phyloP scores from a whole-genome alignment of 37 sponge, comb jelly and placozoan genomes.

The Tethya wilhelma region DNA sequence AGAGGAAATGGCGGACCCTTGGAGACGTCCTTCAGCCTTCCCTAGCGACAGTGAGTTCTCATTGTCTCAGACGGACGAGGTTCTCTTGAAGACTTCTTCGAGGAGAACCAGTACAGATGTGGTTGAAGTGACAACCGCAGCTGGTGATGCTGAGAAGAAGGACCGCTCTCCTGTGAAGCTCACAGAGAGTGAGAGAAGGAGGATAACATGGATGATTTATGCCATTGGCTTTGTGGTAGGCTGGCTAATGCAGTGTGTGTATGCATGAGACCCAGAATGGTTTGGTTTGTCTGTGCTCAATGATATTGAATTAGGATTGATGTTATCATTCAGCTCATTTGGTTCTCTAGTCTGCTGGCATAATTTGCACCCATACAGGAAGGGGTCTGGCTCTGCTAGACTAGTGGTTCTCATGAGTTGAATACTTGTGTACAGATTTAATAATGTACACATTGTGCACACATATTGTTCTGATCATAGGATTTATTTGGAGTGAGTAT shows the following conservation, averaged over 20 bases:
- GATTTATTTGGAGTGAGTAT: conserved; percentile 65
- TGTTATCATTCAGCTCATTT: no score
- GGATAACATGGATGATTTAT: neutral
- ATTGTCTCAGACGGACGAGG: neutral
- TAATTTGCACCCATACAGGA: no score
- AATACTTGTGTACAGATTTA: no score
- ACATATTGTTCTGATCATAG: no score
- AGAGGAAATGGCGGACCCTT: neutral
- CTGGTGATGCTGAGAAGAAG: no score
- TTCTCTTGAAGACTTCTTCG: neutral
- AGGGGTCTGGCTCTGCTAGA: no score
- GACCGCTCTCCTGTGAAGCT: neutral
- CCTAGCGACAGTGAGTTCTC: neutral
- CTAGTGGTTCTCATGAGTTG: no score
- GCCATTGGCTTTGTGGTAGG: conserved; percentile 1
- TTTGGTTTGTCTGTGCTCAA: no score
- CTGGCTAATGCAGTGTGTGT: neutral
- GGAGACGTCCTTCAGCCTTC: neutral
- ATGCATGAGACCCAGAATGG: no score
- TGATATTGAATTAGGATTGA: no score
- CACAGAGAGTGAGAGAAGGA: neutral
- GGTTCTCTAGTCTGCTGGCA: no score
- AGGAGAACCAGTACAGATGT: neutral
- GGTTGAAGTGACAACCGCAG: neutral
- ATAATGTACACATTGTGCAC: no score